Evolutionary conservation across 2,797 vertebrate genomes (phyloP).

Genomic region (Tauraco hartlaubi): DNA sequence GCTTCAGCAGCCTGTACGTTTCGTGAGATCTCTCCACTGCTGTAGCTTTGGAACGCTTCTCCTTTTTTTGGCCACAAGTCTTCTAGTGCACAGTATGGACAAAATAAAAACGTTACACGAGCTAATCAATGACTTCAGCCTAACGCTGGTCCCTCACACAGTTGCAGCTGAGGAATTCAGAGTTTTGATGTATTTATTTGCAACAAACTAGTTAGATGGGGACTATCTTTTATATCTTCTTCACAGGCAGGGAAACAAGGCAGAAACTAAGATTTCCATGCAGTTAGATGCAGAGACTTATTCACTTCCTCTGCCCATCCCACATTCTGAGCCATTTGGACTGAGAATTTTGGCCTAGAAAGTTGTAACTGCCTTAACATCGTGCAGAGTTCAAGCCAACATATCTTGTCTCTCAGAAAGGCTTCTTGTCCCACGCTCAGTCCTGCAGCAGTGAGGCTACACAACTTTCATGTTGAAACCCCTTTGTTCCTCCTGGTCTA

Average conservation of each 20-base stretch:
- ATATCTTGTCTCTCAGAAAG: not conserved
- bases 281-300: not conserved
- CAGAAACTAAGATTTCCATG: not conserved
- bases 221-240: not conserved
- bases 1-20: conserved; percentile 90
- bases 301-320: not conserved
- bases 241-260: not conserved
- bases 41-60: conserved; percentile 52
- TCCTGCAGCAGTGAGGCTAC: not conserved
- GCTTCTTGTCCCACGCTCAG: not conserved
- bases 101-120: not conserved
- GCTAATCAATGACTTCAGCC: not conserved
- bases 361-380: not conserved
- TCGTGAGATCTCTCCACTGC: conserved; percentile 77
- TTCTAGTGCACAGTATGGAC: conserved; percentile 42
- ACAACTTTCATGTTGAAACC: not conserved
- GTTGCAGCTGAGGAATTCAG: not conserved
- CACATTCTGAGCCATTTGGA: not conserved
- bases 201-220: not conserved
- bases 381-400: not conserved
- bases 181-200: not conserved
- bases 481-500: not conserved
- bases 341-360: not conserved
- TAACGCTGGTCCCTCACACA: rapidly evolving
- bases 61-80: conserved; percentile 61